Percentiles rank a stretch among this genome's conserved stretches.
These are phyloP conservation scores for Macropis europaea DNA, from an alignment of 2,888 invertebrate species.

Conservation along the genomic window DNA sequence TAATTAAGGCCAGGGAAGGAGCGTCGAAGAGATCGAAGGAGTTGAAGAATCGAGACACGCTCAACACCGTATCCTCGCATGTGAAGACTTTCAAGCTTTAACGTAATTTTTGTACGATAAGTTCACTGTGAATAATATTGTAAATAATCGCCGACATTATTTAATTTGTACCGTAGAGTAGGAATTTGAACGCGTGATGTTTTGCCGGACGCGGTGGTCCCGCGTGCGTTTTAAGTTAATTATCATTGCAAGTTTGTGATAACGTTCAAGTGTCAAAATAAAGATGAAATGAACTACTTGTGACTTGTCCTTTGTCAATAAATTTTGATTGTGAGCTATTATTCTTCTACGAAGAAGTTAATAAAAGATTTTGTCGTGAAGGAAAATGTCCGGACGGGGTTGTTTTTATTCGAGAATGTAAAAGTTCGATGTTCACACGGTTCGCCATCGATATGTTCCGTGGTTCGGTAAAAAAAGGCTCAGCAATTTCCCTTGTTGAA, in stretches of 20 bases:
- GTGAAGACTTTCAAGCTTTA: conserved; percentile 65
- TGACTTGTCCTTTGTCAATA: conserved; percentile 16
- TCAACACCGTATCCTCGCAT: conserved; percentile 59
- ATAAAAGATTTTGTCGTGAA: conserved; percentile 35
- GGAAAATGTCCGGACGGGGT: conserved; percentile 16
- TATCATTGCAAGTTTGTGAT: conserved; percentile 75
- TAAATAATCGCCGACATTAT: conserved; percentile 62
- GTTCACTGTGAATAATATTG: conserved; percentile 63
- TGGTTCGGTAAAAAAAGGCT: conserved; percentile 61
- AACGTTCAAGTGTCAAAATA: conserved; percentile 51
- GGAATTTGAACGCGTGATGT: conserved; percentile 33
- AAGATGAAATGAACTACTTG: conserved; percentile 10
- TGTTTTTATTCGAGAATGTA: conserved; percentile 38
- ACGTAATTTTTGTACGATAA: conserved; percentile 43
- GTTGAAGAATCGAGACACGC: not conserved
- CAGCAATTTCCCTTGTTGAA: conserved; percentile 65
- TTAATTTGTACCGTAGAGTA: conserved; percentile 43
- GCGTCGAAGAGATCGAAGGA: not conserved
- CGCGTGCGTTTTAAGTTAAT: conserved; percentile 55
- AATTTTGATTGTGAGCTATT: conserved; percentile 4
- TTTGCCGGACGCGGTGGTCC: conserved; percentile 56
- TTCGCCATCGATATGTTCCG: conserved; percentile 47
- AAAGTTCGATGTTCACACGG: not conserved
- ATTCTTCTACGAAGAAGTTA: conserved; percentile 1
- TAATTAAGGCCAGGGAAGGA: not conserved